These are phyloP conservation scores for Nephrocerus scutellatus DNA, from an alignment of 2,888 invertebrate genomes.

Conservation along the genomic window DNA sequence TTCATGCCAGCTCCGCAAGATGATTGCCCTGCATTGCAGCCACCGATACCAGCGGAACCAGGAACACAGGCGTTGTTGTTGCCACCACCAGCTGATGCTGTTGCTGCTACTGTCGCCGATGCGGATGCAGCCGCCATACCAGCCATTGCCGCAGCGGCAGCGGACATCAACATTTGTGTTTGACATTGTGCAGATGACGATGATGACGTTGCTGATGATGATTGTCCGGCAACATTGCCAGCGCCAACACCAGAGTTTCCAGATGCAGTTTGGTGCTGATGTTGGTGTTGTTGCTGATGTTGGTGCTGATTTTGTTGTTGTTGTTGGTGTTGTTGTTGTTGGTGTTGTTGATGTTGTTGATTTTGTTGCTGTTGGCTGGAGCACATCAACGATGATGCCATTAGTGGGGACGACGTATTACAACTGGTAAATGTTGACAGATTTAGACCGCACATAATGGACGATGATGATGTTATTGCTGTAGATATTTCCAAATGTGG, in stretches of 20 bases:
- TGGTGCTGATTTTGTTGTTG: conserved; percentile 16
- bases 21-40: too few species aligned
- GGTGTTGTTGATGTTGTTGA: conserved; percentile 25
- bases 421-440: conserved; percentile 40
- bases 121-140: conserved; percentile 36
- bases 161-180: conserved; percentile 35
- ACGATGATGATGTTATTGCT: conserved; percentile 33
- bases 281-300: conserved; percentile 22
- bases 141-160: conserved; percentile 36
- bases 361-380: conserved; percentile 23
- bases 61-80: conserved; percentile 18
- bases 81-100: conserved; percentile 17
- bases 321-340: conserved; percentile 9
- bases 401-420: conserved; percentile 21
- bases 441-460: conserved; percentile 42
- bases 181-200: too few species aligned
- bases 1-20: conserved; percentile 18
- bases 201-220: conserved; percentile 19
- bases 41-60: conserved; percentile 39
- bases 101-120: conserved; percentile 24
- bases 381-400: conserved; percentile 23
- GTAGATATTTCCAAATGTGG: conserved; percentile 22
- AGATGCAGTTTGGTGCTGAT: conserved; percentile 18
- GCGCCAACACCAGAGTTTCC: background rate
- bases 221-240: background rate